Evolutionary conservation across 2,888 invertebrate genomes (phyloP), one percentile per base, ranked within the genome.

Genomic region (Melieria picta): DNA sequence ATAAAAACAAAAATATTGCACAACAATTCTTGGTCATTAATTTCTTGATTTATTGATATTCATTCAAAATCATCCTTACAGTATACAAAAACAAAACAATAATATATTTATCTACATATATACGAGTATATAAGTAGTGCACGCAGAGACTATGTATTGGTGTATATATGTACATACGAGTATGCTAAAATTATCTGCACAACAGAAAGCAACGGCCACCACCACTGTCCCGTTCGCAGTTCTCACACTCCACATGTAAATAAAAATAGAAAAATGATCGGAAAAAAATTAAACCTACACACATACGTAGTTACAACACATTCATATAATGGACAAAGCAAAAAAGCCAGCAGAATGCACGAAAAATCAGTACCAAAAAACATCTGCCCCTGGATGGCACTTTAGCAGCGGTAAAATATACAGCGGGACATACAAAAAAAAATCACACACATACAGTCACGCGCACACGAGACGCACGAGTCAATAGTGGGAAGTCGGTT

Each of bases 331-430:
- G 30, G 30, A 30, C 30, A 30, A 30, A 48, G 30, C 52, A 30
- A 55, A 43, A 52, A 65, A 57, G 55, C 65, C 46, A 71, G 66
- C 50, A 5, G 5, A 4, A 63, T 9, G 65, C 73, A 72, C 71
- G 61, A 71, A 75, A 74, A 70, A 73, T 66, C 63, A 69, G 65
- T 63, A 69, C 46, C 72, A 66, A 79, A 84, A 83, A 83, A 83
- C 83, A 83, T 83, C 83, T 83, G 83, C 83, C 79, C 79, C 80
- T 82, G 80, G 30, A 81, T 84, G 83, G 82, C 83, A 83, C 82
- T 83, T 84, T 83, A 82, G 83, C 48, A 70, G 65, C 60, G 58
- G 55, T 63, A 69, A 64, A 70, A 69, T 69, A 55, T 47, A 30
- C 48, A 48, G 65, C 57, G 48, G 50, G 52, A 65, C 64, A 65